A percentile compares a stretch with the other conserved stretches of the same genome.
phyloP scores from a whole-genome alignment of 2,113 vertebrate species.

The Nettapus auritus region DNA sequence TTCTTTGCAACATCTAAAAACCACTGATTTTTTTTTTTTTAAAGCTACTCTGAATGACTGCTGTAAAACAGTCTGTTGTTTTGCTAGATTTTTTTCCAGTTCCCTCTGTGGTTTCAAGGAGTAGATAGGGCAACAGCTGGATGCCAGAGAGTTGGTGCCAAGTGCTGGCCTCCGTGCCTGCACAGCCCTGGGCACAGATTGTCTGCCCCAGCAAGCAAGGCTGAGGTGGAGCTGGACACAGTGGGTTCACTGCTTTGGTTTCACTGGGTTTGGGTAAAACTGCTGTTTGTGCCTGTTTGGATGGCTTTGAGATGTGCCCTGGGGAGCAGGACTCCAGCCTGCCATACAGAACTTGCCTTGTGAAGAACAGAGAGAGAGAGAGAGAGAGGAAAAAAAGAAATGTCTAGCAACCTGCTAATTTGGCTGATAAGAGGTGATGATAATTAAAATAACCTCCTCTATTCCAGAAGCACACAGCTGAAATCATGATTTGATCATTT shows the following conservation, averaged over 20 bases:
- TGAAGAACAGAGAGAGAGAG: neutral
- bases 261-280: neutral
- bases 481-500: neutral
- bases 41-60: neutral
- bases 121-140: neutral
- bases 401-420: neutral
- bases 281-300: fast-evolving
- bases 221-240: neutral
- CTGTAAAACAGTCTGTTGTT: neutral
- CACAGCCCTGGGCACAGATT: neutral
- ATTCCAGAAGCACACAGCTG: neutral
- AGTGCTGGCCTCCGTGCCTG: neutral
- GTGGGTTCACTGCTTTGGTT: neutral
- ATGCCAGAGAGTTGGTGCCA: neutral
- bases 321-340: neutral
- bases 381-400: neutral
- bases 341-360: neutral
- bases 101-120: neutral
- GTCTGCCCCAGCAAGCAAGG: neutral
- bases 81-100: neutral
- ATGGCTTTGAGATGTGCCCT: neutral
- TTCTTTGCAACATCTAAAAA: neutral
- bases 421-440: neutral
- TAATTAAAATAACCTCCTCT: neutral
- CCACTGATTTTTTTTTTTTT: neutral